A percentile compares a stretch with the other conserved stretches of the same genome.
phyloP scores from a whole-genome alignment of 2,888 invertebrate species.

The Hirtodrosophila trivittata region DNA sequence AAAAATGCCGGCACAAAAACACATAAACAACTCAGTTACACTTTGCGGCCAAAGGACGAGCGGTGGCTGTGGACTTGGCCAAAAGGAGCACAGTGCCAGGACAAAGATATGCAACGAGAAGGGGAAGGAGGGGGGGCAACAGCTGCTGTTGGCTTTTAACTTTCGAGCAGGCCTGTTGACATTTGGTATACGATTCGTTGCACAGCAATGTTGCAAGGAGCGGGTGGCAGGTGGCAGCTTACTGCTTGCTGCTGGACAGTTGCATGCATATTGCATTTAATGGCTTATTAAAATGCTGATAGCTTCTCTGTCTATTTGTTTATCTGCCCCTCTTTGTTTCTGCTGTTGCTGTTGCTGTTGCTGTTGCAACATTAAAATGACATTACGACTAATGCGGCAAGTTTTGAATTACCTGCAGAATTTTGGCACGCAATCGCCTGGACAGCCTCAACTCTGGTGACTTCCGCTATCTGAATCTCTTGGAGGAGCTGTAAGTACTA shows the following conservation, averaged over 20 bases:
- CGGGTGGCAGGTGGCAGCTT: neutral
- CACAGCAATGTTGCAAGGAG: neutral
- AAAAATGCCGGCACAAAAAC: constrained; percentile 45
- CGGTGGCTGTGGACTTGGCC: neutral
- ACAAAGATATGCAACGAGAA: neutral
- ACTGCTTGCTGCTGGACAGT: constrained; percentile 5
- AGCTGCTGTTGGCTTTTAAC: constrained; percentile 51
- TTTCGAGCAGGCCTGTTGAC: constrained; percentile 44
- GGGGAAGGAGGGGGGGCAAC: constrained; percentile 37
- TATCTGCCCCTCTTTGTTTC: constrained; percentile 6
- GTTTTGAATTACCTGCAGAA: constrained; percentile 59
- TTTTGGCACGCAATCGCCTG: constrained; percentile 81
- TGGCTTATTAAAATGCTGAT: constrained; percentile 69
- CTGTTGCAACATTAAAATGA: constrained; percentile 60
- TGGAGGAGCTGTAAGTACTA: constrained; percentile 81
- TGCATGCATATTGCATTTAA: constrained; percentile 53
- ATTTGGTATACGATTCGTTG: constrained; percentile 16
- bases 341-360: constrained; percentile 11
- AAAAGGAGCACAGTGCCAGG: neutral
- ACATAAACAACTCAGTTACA: constrained; percentile 77
- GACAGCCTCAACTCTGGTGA: constrained; percentile 67
- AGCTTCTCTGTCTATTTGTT: constrained; percentile 22
- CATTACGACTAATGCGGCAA: constrained; percentile 51
- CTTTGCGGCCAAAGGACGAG: constrained; percentile 43
- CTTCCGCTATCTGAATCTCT: constrained; percentile 72